These are phyloP conservation scores for Acanthaster planci DNA, from an alignment of 35 echinoderm and acorn worm genomes.

Conservation along the genomic window DNA sequence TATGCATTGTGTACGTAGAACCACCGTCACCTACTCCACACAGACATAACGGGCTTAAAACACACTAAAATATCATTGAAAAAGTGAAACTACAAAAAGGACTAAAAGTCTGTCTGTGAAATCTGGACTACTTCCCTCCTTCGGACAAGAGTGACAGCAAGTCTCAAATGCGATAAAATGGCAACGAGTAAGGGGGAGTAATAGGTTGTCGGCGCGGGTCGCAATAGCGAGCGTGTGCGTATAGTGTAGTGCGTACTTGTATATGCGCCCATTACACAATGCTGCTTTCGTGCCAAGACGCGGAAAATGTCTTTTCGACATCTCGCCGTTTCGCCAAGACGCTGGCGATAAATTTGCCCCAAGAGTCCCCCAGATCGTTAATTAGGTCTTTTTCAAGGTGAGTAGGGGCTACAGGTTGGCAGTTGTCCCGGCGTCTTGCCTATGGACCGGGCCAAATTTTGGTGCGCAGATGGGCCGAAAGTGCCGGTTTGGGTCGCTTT, in stretches of 20 bases:
- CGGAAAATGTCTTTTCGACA: slow-evolving; percentile 26
- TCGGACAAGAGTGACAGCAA: background rate
- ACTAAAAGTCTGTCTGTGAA: background rate
- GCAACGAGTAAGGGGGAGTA: slow-evolving; percentile 1
- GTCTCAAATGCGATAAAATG: slow-evolving; percentile 5
- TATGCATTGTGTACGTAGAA: background rate
- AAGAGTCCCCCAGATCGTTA: background rate
- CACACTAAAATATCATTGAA: slow-evolving; percentile 4
- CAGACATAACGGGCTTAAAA: background rate
- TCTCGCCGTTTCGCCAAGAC: slow-evolving; percentile 27
- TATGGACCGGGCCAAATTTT: slow-evolving; percentile 9
- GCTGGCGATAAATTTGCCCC: slow-evolving; percentile 7
- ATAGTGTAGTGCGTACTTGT: slow-evolving; percentile 14
- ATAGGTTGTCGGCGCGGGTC: background rate
- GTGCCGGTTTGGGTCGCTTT: slow-evolving; percentile 12
- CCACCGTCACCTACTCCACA: background rate
- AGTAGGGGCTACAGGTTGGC: slow-evolving; percentile 8
- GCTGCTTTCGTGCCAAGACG: slow-evolving; percentile 27
- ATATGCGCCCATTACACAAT: slow-evolving; percentile 23
- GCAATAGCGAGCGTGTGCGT: background rate
- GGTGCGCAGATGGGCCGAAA: slow-evolving; percentile 26
- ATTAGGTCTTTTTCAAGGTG: slow-evolving; percentile 26
- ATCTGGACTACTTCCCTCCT: background rate
- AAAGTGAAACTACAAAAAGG: background rate
- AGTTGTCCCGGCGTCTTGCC: background rate